Evolutionary conservation across 1,140 invertebrate genomes (phyloP).

Genomic region (Zelostemma sp.): DNA sequence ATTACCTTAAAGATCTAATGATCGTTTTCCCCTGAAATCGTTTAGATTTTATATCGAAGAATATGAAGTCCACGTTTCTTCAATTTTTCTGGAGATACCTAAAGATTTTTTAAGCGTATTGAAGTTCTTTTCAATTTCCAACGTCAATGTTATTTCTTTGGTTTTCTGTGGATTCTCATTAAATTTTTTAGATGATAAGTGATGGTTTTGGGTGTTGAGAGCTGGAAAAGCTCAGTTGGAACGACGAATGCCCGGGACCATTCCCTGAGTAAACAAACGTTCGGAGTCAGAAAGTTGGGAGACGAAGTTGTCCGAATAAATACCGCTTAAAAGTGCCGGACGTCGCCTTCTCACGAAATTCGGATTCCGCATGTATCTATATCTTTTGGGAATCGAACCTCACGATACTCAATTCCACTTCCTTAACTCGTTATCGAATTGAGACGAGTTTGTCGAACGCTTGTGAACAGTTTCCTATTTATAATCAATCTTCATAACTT

Average conservation of each 20-base stretch:
- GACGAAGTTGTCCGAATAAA: constrained; percentile 15
- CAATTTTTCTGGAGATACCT: too few species aligned
- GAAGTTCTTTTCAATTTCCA: too few species aligned
- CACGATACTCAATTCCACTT: too few species aligned
- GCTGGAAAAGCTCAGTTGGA: background rate
- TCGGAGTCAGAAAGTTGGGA: constrained; percentile 25
- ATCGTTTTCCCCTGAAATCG: too few species aligned
- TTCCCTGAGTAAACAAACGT: background rate
- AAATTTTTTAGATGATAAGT: constrained; percentile 1
- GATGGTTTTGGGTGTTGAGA: background rate
- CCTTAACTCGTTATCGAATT: too few species aligned
- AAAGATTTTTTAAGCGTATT: too few species aligned
- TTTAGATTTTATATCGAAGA: too few species aligned
- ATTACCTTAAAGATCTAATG: too few species aligned
- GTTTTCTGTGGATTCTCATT: background rate
- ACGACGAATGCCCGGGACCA: background rate
- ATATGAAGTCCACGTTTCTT: too few species aligned
- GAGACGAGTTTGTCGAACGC: too few species aligned
- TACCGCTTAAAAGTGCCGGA: background rate
- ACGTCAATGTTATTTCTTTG: background rate
- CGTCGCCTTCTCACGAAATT: background rate
- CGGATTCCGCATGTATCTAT: background rate
- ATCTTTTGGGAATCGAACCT: background rate
- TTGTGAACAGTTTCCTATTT: too few species aligned
- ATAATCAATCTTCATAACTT: too few species aligned